A percentile compares a stretch with the other conserved stretches of the same genome.
Evolutionary conservation across 2,888 invertebrate species (phyloP).

Genomic region (Aphidoletes aphidimyza): DNA sequence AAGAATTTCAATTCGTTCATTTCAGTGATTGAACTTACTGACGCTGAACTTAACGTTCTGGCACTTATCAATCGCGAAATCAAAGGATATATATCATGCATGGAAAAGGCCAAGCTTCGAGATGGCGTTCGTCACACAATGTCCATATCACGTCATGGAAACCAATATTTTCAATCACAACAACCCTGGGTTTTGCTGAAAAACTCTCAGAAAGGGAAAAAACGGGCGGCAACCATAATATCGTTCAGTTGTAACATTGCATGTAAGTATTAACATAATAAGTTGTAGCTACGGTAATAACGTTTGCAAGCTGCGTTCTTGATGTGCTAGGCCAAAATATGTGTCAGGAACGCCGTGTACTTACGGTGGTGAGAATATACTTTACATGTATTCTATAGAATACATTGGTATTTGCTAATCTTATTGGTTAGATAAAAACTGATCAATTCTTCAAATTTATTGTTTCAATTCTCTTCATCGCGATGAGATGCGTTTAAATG

Average conservation of each 20-base stretch:
- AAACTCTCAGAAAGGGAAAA: conserved; percentile 77
- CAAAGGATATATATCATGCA: conserved; percentile 74
- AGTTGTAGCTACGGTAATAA: too few relatives aligned
- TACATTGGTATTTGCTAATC: too few relatives aligned
- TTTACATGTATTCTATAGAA: too few relatives aligned
- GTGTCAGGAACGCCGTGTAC: too few relatives aligned
- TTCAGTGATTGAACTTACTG: conserved; percentile 71
- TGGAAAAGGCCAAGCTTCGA: conserved; percentile 82
- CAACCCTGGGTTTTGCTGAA: conserved; percentile 97
- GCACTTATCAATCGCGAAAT: conserved; percentile 84
- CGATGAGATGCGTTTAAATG: too few relatives aligned
- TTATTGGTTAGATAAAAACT: not conserved
- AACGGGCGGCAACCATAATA: conserved; percentile 84
- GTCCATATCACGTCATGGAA: conserved; percentile 89
- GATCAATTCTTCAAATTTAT: too few relatives aligned
- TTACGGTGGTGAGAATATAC: too few relatives aligned
- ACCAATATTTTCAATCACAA: conserved; percentile 94
- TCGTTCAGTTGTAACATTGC: conserved; percentile 85
- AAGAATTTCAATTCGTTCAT: conserved; percentile 82
- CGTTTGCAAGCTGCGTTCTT: too few relatives aligned
- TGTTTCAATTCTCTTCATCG: too few relatives aligned
- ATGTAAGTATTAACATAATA: conserved; percentile 64
- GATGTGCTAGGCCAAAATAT: too few relatives aligned
- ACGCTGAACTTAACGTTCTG: conserved; percentile 78
- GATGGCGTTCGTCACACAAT: conserved; percentile 89